These are phyloP conservation scores for Argopecten irradians DNA, from an alignment of 1,140 invertebrate genomes.

Conservation along the genomic window DNA sequence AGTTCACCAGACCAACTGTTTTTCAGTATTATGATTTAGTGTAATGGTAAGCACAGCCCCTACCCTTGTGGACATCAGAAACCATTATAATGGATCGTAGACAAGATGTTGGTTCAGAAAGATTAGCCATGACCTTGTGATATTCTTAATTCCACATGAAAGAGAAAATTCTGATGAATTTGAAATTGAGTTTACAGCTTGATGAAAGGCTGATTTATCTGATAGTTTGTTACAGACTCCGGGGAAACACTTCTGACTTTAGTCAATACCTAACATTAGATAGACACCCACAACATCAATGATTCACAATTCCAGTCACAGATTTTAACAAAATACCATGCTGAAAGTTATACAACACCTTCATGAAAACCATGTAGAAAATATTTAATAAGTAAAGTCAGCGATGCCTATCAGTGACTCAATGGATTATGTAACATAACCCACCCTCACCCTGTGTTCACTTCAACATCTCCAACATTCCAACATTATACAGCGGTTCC, in stretches of 20 bases:
- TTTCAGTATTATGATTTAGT: neutral
- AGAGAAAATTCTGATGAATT: conserved; percentile 18
- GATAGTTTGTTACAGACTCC: neutral
- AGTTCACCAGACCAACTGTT: neutral
- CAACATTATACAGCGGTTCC: neutral
- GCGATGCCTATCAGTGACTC: neutral
- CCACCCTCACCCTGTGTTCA: neutral
- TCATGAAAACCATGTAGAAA: neutral
- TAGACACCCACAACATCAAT: neutral
- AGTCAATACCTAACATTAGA: neutral
- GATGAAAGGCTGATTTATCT: neutral
- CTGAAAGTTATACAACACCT: conserved; percentile 10
- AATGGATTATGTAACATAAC: neutral
- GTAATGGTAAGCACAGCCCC: neutral
- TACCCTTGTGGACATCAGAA: neutral
- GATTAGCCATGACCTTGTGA: neutral
- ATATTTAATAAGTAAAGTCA: neutral
- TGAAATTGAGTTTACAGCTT: neutral
- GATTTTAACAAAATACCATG: neutral
- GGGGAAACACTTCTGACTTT: neutral
- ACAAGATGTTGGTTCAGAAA: neutral
- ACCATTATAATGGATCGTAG: neutral
- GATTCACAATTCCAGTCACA: neutral
- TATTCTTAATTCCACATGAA: conserved; percentile 1
- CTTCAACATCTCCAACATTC: neutral